Conservation (phyloP, 2,888 invertebrate genomes). For the Cabera pusaria region DNA sequence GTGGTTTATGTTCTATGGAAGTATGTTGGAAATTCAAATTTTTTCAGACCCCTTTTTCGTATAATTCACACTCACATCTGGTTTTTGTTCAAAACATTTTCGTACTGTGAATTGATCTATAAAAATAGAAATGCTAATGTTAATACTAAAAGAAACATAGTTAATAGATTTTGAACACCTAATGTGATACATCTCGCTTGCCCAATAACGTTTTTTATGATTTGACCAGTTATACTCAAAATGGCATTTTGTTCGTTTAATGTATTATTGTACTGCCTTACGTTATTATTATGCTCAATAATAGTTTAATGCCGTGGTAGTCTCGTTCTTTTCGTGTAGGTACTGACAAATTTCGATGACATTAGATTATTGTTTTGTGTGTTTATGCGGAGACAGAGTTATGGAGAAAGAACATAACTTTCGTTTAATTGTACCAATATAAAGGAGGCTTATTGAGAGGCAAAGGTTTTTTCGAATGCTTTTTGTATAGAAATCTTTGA, state of each 20-base stretch:
- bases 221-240: conserved; percentile 72
- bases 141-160: too few species aligned
- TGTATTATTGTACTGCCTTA: conserved; percentile 75
- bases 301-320: conserved; percentile 59
- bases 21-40: too few species aligned
- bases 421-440: too few species aligned
- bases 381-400: conserved; percentile 22
- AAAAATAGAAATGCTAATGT: too few species aligned
- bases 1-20: too few species aligned
- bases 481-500: neutral
- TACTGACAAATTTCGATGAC: conserved; percentile 59
- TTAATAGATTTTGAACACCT: too few species aligned
- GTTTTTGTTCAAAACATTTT: too few species aligned
- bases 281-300: conserved; percentile 77
- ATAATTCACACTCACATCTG: too few species aligned
- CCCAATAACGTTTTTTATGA: conserved; percentile 43
- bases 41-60: too few species aligned
- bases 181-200: conserved; percentile 20
- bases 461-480: neutral
- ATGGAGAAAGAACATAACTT: too few species aligned
- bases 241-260: conserved; percentile 64
- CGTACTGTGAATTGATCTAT: too few species aligned
- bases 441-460: too few species aligned
- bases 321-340: conserved; percentile 46
- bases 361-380: conserved; percentile 51